Conservation (phyloP, 2,888 invertebrate species). For the Monoplex corrugatus region DNA sequence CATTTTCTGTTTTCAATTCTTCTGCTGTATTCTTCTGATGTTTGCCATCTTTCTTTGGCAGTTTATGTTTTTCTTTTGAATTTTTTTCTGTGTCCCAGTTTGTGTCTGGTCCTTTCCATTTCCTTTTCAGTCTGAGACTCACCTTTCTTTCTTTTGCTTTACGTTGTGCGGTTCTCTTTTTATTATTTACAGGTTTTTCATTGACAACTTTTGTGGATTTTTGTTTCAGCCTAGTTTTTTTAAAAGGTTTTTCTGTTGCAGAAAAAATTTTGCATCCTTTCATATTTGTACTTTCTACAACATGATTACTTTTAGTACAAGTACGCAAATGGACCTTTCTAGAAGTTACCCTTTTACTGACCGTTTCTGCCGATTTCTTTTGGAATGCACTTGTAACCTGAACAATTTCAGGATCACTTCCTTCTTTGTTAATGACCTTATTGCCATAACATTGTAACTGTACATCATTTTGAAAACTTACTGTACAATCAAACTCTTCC, state of each 20-base stretch:
- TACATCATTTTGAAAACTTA: slow-evolving; percentile 24
- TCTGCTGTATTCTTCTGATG: not conserved
- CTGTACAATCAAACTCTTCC: slow-evolving; percentile 24
- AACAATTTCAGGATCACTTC: not conserved
- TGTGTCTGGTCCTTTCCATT: not conserved
- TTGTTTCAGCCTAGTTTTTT: not conserved
- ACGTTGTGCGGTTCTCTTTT: not conserved
- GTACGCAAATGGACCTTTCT: not conserved
- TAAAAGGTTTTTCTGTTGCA: not conserved
- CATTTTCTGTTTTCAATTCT: not conserved
- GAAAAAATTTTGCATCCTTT: not conserved
- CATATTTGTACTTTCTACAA: not conserved
- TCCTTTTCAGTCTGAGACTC: not conserved
- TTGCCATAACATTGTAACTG: not conserved
- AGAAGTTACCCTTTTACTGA: not conserved
- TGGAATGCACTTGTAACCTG: not conserved
- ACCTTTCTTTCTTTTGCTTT: not conserved
- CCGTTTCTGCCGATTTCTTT: not conserved
- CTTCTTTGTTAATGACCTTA: not conserved
- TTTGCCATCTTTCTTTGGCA: not conserved
- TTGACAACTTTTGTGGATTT: not conserved
- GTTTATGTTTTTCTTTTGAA: not conserved
- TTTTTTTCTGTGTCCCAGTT: not conserved
- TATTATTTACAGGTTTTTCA: too few species aligned
- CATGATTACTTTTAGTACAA: not conserved